Evolutionary conservation across 2,113 vertebrate genomes (phyloP).

Genomic region (Zosterops borbonicus): DNA sequence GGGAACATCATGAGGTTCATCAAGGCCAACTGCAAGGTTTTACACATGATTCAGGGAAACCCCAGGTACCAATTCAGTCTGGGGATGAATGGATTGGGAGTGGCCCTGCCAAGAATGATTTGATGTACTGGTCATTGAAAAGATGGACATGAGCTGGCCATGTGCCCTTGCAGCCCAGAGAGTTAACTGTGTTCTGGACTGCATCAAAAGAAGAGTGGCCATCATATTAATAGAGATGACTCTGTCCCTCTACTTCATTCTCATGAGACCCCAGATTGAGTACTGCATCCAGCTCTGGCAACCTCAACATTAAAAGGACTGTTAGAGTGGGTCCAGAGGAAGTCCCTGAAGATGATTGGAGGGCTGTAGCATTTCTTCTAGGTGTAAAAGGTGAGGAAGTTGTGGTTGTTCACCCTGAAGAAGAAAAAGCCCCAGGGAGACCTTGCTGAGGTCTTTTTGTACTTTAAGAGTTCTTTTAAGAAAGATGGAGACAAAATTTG

Average conservation of each 20-base stretch:
- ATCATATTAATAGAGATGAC: not conserved
- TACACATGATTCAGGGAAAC: not conserved
- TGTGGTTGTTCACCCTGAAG: not conserved
- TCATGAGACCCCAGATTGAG: not conserved
- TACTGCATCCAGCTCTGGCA: not conserved
- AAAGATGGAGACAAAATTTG: not conserved
- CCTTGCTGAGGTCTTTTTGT: accelerated
- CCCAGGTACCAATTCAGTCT: not conserved
- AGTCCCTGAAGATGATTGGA: not conserved
- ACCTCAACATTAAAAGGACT: not conserved
- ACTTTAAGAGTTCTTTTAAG: not conserved
- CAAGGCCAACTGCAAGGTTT: not conserved
- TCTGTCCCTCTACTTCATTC: not conserved
- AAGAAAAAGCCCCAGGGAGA: not conserved
- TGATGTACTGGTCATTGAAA: not conserved
- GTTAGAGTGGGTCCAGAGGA: not conserved
- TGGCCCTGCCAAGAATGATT: not conserved
- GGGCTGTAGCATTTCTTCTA: not conserved
- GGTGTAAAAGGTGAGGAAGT: not conserved
- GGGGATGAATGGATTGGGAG: not conserved
- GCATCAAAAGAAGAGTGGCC: not conserved
- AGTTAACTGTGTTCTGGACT: not conserved
- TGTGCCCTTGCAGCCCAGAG: not conserved
- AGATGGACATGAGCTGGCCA: not conserved
- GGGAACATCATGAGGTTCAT: not conserved